Base-by-base conservation (phyloP, 2,113 vertebrate species). In the Cairina moschata region DNA sequence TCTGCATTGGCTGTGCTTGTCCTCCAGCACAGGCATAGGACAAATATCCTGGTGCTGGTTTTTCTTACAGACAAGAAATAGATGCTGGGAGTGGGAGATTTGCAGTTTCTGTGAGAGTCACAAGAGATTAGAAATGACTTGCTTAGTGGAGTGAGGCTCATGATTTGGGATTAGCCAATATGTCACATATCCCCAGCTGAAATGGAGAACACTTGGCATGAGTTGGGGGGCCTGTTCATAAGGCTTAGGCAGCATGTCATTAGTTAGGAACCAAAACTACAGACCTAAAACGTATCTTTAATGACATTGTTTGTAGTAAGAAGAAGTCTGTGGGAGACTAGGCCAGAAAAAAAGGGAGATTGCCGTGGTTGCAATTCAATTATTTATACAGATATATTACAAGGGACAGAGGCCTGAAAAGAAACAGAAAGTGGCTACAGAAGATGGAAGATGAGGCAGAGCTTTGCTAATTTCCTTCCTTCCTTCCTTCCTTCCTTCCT, bases 21-120 rank as follows among this genome's bases (percentile, higher is more conserved):
- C 48, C 69, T 66, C 83, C 62, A 69, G 74, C 58, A 55, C 0
- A 25, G 9, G 18, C 7, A 9, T n/a, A 16, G 66, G 73, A 40
- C 28, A 73, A 7, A 8, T 48, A 73, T 2, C 2, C 50, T 85
- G 44, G 7, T 32, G 16, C 76, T 88, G 56, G 13, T 25, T 94
- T 84, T 73, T 78, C 65, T 67, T 75, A 25, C 56, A 77, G 60
- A 67, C 0, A 7, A 73, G 72, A 86, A 93, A 65, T 36, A 60
- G 66, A 73, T 78, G 86, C 68, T 71, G 91, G 48, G 29, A 58
- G 77, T 63, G 59, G 93, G 73, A 92, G 71, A 87, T 91, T 94
- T 85, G 66, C 86, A 82, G 87, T 67, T 56, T 72, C 93, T 92
- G 29, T 84, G 71, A 71, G 88, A 94, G 66, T 88, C 83, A 92